These are phyloP conservation scores for Erannis defoliaria DNA, from an alignment of 2,888 invertebrate species.

Conservation along the genomic window DNA sequence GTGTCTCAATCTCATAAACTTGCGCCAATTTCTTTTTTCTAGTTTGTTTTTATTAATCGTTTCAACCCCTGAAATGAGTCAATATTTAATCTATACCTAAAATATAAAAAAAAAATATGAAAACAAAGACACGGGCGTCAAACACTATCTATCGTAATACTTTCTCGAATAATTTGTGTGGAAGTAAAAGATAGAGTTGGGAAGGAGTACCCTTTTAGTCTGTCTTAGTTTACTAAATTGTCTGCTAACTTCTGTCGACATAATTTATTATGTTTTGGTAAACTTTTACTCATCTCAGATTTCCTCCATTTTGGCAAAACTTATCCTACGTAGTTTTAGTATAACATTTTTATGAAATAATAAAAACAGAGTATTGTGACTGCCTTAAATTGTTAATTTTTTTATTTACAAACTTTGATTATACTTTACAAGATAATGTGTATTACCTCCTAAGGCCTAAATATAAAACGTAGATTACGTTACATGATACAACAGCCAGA, in stretches of 20 bases:
- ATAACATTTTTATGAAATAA: neutral
- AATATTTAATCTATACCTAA: too few species aligned
- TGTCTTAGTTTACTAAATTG: constrained; percentile 4
- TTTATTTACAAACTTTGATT: neutral
- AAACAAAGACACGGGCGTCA: neutral
- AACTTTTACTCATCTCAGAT: constrained; percentile 3
- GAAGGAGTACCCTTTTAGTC: constrained; percentile 6
- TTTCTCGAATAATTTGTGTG: neutral
- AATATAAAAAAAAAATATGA: too few species aligned
- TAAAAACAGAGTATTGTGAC: neutral
- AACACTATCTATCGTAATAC: neutral
- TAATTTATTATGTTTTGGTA: constrained; percentile 17
- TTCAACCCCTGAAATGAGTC: too few species aligned
- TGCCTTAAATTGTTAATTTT: neutral
- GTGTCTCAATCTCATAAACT: too few species aligned
- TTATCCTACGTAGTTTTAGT: neutral
- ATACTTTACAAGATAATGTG: too few species aligned
- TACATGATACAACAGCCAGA: too few species aligned
- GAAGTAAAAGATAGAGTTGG: constrained; percentile 5
- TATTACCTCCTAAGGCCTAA: too few species aligned
- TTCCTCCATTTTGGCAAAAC: neutral
- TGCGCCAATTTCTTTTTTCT: too few species aligned
- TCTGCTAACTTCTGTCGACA: constrained; percentile 10
- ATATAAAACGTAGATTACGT: too few species aligned
- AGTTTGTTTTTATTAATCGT: too few species aligned